Evolutionary conservation across 2,113 vertebrate genomes (phyloP).

Genomic region (Benitochromis conjunctus): DNA sequence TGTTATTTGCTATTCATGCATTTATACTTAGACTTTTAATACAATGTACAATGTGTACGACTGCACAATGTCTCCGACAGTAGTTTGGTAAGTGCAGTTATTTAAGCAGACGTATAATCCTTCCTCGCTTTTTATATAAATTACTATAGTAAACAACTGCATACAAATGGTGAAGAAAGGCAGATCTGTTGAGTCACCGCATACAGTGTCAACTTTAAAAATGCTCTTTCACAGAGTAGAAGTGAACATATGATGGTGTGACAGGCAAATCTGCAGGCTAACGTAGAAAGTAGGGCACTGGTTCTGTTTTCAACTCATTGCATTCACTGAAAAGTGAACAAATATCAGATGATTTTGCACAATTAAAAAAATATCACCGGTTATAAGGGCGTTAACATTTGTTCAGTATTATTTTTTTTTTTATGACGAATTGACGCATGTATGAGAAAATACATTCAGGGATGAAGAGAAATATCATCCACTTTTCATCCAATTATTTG

Average conservation of each 20-base stretch:
- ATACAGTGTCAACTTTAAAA: not conserved
- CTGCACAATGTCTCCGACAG: not conserved
- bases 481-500: slow-evolving; percentile 18
- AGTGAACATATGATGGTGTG: not conserved
- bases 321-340: not conserved
- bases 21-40: not conserved
- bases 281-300: not conserved
- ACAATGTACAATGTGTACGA: not conserved
- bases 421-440: slow-evolving; percentile 4
- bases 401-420: slow-evolving; percentile 1
- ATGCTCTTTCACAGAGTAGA: not conserved
- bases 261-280: not conserved
- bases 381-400: not conserved
- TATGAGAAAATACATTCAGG: slow-evolving; percentile 12
- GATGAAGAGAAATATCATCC: not conserved
- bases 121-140: not conserved
- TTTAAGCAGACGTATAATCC: not conserved
- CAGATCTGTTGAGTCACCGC: not conserved
- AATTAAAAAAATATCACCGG: not conserved
- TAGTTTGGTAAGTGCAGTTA: not conserved
- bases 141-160: not conserved
- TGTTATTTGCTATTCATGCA: not conserved
- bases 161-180: not conserved
- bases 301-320: not conserved
- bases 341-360: not conserved